A percentile compares a stretch with the other conserved stretches of the same genome.
phyloP scores from a whole-genome alignment of 2,113 vertebrate species.

The Genyomyrus donnyi region DNA sequence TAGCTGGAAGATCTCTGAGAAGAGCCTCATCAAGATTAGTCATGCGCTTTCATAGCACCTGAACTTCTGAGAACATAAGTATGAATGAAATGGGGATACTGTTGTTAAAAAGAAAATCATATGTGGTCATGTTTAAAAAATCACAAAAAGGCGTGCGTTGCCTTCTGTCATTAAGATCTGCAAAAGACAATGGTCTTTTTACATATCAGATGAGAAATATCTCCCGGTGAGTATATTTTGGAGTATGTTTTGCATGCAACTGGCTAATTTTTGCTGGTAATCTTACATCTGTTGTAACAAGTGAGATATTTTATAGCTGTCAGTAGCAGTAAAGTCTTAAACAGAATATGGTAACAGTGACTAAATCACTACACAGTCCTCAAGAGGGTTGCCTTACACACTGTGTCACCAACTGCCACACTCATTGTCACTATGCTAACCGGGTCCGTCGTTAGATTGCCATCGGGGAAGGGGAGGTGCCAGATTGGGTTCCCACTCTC shows the following conservation, averaged over 20 bases:
- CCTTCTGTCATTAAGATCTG: background rate
- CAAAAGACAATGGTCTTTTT: background rate
- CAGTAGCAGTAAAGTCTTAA: background rate
- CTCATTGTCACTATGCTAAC: background rate
- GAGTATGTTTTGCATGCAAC: background rate
- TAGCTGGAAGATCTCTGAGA: background rate
- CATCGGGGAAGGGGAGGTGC: background rate
- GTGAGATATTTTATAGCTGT: background rate
- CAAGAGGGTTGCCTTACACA: background rate
- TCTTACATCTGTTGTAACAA: background rate
- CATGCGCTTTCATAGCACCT: too few relatives aligned
- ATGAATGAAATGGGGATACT: background rate
- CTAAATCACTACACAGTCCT: background rate
- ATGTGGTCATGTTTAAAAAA: background rate
- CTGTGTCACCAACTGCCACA: background rate
- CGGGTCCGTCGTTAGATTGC: background rate
- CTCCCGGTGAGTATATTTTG: background rate
- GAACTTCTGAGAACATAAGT: background rate
- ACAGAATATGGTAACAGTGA: background rate
- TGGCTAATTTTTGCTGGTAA: background rate
- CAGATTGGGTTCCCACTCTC: background rate
- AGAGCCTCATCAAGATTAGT: too few relatives aligned
- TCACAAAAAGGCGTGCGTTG: background rate
- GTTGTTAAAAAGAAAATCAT: background rate
- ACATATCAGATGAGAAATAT: background rate